Evolutionary conservation across 2,113 vertebrate genomes (phyloP), one percentile per base, ranked within the genome.

Genomic region (Rhea pennata): DNA sequence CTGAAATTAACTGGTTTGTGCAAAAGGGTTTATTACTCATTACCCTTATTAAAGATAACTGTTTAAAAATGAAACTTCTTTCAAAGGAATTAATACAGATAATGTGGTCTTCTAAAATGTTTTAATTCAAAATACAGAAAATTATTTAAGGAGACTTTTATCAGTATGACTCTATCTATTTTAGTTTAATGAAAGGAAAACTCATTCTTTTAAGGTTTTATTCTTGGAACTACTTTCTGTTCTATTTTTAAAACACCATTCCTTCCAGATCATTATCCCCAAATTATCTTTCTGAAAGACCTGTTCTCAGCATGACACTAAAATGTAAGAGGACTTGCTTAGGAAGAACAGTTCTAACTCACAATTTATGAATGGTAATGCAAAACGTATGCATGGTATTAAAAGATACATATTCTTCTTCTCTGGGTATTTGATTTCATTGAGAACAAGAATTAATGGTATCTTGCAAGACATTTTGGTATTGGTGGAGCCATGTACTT

Each of bases 251-350:
- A 85, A 91, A 71, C 16, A 84, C 14, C 1, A 8, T 42, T 92
- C n/a, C 50, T 91, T 89, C 70, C n/a, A 92, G 74, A 80, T 85
- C 84, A 89, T 85, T 85, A 89, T 62, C 54, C 77, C 66, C 33
- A 89, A 94, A 96, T 91, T 79, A 91, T 91, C 67, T 29, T 95
- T 87, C 89, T 48, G 46, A 77, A 93, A 92, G 67, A 90, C 87
- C 71, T 80, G 24, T 67, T 93, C 77, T 87, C 91, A 83, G 46
- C 21, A 44, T 67, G 92, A 92, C 71, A 66, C 67, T 77, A 91
- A 77, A 71, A 92, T 80, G 59, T 64, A 89, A 93, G 50, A 92
- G 64, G 26, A 50, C 22, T 54, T 92, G 40, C 64, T 92, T 92
- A 86, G 79, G 36, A 94, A 29, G 92, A 93, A 74, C 26, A 71